phyloP scores from a whole-genome alignment of 2,888 invertebrate genomes.

The Lordiphosa fenestrarum region DNA sequence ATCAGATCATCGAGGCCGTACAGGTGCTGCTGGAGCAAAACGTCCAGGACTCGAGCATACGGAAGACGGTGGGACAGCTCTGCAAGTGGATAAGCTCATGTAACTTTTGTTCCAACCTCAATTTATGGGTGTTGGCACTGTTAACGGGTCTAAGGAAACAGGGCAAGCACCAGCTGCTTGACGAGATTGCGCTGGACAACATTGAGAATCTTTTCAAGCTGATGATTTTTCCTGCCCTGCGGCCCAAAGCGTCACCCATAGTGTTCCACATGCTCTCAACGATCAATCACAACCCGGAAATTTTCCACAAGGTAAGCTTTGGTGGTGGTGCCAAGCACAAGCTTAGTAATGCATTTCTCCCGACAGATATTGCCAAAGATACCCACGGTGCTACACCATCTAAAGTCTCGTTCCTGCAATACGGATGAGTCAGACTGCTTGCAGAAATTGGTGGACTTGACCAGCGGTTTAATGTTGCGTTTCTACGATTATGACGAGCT shows the following conservation, averaged over 20 bases:
- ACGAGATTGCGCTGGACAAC: constrained; percentile 84
- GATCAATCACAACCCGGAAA: constrained; percentile 83
- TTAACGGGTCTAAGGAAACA: constrained; percentile 85
- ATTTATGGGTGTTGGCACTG: constrained; percentile 85
- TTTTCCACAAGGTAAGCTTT: constrained; percentile 83
- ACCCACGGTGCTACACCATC: constrained; percentile 81
- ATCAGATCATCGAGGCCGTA: constrained; percentile 76
- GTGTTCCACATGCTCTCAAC: constrained; percentile 85
- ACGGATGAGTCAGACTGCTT: constrained; percentile 82
- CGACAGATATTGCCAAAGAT: constrained; percentile 79
- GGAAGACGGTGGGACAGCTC: constrained; percentile 84
- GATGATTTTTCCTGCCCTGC: constrained; percentile 82
- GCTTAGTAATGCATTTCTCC: too few species aligned
- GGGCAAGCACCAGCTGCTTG: constrained; percentile 82
- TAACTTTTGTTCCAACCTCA: constrained; percentile 84
- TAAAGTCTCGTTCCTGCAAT: constrained; percentile 82
- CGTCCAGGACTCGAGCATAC: constrained; percentile 80
- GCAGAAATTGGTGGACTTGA: constrained; percentile 84
- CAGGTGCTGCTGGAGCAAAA: constrained; percentile 66
- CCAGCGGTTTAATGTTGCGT: constrained; percentile 81
- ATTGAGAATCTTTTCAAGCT: constrained; percentile 83
- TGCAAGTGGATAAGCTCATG: constrained; percentile 86
- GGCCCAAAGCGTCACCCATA: constrained; percentile 83
- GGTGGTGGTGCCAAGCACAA: too few species aligned
- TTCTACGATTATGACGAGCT: constrained; percentile 81